These are phyloP conservation scores for Isoperla grammatica DNA, from an alignment of 2,888 invertebrate genomes.

Conservation along the genomic window DNA sequence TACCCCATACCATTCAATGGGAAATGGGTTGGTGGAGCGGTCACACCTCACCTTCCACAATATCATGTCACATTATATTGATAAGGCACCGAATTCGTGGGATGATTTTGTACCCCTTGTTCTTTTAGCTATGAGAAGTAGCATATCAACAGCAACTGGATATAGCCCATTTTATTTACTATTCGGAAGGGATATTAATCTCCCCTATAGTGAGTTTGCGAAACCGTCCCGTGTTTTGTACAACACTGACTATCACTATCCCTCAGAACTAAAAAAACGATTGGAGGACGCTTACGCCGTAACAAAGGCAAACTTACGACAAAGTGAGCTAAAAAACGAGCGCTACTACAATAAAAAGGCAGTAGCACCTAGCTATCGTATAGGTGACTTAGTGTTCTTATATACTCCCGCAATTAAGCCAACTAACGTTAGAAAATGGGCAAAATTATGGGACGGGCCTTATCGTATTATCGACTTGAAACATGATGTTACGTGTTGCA, in stretches of 20 bases:
- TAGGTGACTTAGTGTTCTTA: background rate
- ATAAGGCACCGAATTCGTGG: background rate
- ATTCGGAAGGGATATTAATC: conserved; percentile 7
- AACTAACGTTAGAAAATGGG: background rate
- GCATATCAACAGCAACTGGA: background rate
- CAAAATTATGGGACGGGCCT: background rate
- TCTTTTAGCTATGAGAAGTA: background rate
- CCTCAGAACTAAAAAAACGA: conserved; percentile 1
- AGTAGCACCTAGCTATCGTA: background rate
- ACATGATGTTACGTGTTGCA: background rate
- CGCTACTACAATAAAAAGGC: background rate
- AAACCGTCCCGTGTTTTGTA: background rate
- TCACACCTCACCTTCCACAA: background rate
- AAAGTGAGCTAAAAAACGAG: background rate
- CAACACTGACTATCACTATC: background rate
- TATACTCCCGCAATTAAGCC: background rate
- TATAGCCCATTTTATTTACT: background rate
- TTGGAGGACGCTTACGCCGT: background rate
- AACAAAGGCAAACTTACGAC: background rate
- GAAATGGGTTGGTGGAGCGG: background rate
- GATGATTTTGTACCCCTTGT: background rate
- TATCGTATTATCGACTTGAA: background rate
- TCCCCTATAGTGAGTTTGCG: conserved; percentile 1
- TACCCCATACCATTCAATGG: background rate
- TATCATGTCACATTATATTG: background rate